Evolutionary conservation across 2,113 vertebrate species (phyloP), one percentile per base, ranked within the genome.

Genomic region (Hippocampus barbouri): DNA sequence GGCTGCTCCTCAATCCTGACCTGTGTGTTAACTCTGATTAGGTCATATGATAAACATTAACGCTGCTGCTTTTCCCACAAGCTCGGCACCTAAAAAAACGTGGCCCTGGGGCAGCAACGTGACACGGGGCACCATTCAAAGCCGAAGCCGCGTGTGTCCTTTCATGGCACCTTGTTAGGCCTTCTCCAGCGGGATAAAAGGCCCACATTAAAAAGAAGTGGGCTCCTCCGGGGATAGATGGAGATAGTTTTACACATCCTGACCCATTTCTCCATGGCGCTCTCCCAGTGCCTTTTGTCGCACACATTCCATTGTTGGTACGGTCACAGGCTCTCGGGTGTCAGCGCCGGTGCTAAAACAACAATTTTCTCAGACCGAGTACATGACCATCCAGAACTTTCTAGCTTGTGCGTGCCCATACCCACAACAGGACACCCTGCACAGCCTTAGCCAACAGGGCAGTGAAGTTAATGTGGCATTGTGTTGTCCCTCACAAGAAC

Each of bases 31-130:
- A 88, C 88, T 92, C 89, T 92, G 90, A 89, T 93, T 91, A 90
- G 93, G 94, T 95, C 94, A 95, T 94, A 93, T 94, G 94, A 95
- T 93, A 95, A 94, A 92, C 91, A 93, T 93, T 93, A 93, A 77
- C 77, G 83, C 14, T 80, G 89, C 85, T 84, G 86, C 79, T 92
- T 93, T 94, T 95, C 91, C 91, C 94, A 95, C 89, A 94, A 91
- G 94, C 85, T 89, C 84, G 89, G 88, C 87, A 94, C 90, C 87
- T 93, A 85, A 88, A 90, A 88, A 87, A 81, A 0, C 63, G 76
- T 84, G 61, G 84, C 89, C 91, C 85, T 77, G 79, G 87, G 93
- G 92, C 81, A 83, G 93, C 91, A 94, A 93, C 86, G 93, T 88
- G 87, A 95, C 93, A 91, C 91, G 87, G 88, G 86, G 85, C 91